phyloP scores from a whole-genome alignment of 2,888 invertebrate genomes.

The Kuschelorhynchus macadamiae region DNA sequence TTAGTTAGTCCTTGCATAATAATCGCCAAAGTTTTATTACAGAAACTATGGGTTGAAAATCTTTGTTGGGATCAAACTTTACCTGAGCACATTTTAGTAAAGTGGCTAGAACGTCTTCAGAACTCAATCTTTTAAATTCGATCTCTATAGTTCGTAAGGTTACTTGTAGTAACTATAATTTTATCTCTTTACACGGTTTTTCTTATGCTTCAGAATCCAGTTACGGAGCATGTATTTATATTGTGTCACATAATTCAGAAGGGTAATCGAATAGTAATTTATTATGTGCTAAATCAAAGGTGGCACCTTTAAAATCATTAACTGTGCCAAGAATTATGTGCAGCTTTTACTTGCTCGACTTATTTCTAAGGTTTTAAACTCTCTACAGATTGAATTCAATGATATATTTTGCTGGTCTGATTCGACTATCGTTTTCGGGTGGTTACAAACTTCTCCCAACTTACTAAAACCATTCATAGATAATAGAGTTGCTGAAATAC shows the following conservation, averaged over 20 bases:
- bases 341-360: slow-evolving; percentile 36
- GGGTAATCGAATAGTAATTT: slow-evolving; percentile 25
- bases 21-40: slow-evolving; percentile 31
- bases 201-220: slow-evolving; percentile 12
- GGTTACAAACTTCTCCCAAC: slow-evolving; percentile 35
- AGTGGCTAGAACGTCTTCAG: slow-evolving; percentile 13
- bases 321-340: slow-evolving; percentile 45
- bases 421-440: slow-evolving; percentile 41
- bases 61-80: slow-evolving; percentile 44
- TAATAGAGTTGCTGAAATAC: slow-evolving; percentile 47
- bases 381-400: slow-evolving; percentile 12
- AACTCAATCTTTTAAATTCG: background rate
- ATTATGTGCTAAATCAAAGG: slow-evolving; percentile 42
- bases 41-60: slow-evolving; percentile 42
- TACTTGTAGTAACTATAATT: slow-evolving; percentile 1
- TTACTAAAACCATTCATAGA: slow-evolving; percentile 42
- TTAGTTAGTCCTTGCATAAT: slow-evolving; percentile 34
- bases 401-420: slow-evolving; percentile 36
- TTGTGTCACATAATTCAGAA: slow-evolving; percentile 12
- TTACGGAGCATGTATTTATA: slow-evolving; percentile 38
- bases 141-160: slow-evolving; percentile 3
- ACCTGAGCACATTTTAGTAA: slow-evolving; percentile 7
- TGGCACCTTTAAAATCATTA: slow-evolving; percentile 42
- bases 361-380: slow-evolving; percentile 19
- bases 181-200: slow-evolving; percentile 39